phyloP scores from a whole-genome alignment of 1,140 invertebrate species.

The Drosophila neocordata region DNA sequence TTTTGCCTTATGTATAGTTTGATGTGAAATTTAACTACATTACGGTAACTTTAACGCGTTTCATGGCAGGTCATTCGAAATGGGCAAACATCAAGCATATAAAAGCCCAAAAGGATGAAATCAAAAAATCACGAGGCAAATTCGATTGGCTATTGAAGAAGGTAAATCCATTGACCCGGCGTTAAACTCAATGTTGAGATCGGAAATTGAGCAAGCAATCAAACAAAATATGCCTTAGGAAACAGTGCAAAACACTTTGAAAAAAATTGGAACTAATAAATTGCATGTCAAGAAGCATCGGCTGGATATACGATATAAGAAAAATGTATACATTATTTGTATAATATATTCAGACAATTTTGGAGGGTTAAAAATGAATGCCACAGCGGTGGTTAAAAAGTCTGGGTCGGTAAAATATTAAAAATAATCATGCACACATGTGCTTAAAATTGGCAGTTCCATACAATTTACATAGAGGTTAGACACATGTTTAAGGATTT shows the following conservation, averaged over 20 bases:
- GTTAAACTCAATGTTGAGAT: constrained; percentile 84
- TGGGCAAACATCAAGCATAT: constrained; percentile 89
- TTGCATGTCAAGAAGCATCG: constrained; percentile 66
- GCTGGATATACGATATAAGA: constrained; percentile 81
- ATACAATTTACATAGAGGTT: constrained; percentile 42
- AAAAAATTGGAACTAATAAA: constrained; percentile 80
- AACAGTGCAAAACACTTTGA: constrained; percentile 85
- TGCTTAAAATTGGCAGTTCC: neutral
- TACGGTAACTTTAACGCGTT: constrained; percentile 4
- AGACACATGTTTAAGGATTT: constrained; percentile 84
- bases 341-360: constrained; percentile 75
- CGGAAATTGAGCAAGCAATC: constrained; percentile 85
- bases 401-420: constrained; percentile 70
- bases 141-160: constrained; percentile 85
- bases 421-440: too few species aligned
- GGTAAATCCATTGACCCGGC: constrained; percentile 84
- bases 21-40: too few species aligned
- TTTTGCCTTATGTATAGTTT: too few species aligned
- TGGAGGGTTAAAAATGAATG: constrained; percentile 60
- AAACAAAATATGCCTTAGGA: constrained; percentile 85
- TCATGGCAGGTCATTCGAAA: constrained; percentile 88
- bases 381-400: constrained; percentile 84
- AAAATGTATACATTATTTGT: constrained; percentile 67
- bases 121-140: constrained; percentile 83
- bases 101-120: constrained; percentile 86